phyloP scores from a whole-genome alignment of 2,797 vertebrate species.

The Podarcis siculus region DNA sequence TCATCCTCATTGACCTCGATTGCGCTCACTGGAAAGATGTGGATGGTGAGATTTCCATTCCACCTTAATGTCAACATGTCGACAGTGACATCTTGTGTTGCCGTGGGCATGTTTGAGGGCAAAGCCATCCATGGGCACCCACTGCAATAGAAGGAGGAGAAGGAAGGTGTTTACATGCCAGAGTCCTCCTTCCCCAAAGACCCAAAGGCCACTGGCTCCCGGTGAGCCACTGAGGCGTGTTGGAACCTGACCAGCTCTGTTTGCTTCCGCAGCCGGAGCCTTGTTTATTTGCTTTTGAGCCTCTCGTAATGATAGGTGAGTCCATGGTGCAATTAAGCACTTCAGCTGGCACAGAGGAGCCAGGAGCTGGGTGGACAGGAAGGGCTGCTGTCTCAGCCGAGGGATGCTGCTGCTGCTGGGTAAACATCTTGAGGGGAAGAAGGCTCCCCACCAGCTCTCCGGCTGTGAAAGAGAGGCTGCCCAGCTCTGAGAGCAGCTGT shows the following conservation, averaged over 20 bases:
- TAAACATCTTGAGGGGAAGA: background rate
- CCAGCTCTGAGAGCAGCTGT: too few relatives aligned
- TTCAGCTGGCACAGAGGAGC: fast-evolving
- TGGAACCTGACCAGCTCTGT: background rate
- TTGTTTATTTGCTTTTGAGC: background rate
- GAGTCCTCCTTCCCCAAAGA: too few relatives aligned
- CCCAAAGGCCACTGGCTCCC: too few relatives aligned
- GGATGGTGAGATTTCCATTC: too few relatives aligned
- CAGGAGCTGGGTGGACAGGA: fast-evolving
- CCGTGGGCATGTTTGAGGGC: background rate
- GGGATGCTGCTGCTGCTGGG: background rate
- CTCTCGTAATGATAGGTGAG: background rate
- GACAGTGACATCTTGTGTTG: too few relatives aligned
- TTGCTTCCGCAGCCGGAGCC: background rate
- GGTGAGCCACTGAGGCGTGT: background rate
- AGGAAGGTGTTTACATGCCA: background rate
- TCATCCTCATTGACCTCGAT: background rate
- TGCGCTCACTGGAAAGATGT: background rate
- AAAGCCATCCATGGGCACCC: background rate
- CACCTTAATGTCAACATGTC: too few relatives aligned
- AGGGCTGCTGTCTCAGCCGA: too few relatives aligned
- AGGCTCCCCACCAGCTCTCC: too few relatives aligned
- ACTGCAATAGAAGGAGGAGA: too few relatives aligned
- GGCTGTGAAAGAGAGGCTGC: too few relatives aligned
- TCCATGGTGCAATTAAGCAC: background rate